Base-by-base conservation (phyloP, 2,797 vertebrate genomes). In the Neostethus bicornis region DNA sequence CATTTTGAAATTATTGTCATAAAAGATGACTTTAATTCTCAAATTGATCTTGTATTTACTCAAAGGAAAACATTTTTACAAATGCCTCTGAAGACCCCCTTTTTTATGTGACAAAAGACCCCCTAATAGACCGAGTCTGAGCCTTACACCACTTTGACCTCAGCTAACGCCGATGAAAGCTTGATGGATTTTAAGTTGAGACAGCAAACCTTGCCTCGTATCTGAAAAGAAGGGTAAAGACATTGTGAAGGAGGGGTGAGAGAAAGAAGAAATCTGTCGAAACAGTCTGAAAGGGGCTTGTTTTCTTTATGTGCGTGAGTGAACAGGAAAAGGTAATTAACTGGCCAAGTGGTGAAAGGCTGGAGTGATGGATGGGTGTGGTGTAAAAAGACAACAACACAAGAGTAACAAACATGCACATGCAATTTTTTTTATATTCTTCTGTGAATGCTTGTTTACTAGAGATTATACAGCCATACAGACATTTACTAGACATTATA, bases 291-390 rank as follows among this genome's bases (percentile, higher is more conserved):
- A 84, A 77, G 82, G 72, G 77, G 47, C 85, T 87, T 89, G 87
- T 89, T 92, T 89, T 89, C 87, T 89, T 87, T 86, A 71, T 87
- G 80, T 87, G 81, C 59, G 61, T 75, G 74, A 87, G 80, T 77
- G 84, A 89, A 80, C 87, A 90, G 85, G 86, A 90, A 91, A 86
- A 81, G 87, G 79, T 85, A 87, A 90, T 90, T 90, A 90, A 87
- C 72, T 87, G 79, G 79, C 75, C 83, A 73, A 86, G 84, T 88
- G 85, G 85, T 59, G 77, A 88, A 84, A 90, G 78, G 67, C 64
- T 59, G 61, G 61, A 84, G 69, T 88, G 89, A 91, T 90, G 81
- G 82, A 90, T 88, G 81, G 71, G 70, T 73, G 81, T 65, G 75
- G 72, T 81, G 71, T 72, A 56, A 78, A 81, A 68, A 85, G 46